Conservation (phyloP, 2,888 invertebrate genomes). For the Pseudococcus longispinus region DNA sequence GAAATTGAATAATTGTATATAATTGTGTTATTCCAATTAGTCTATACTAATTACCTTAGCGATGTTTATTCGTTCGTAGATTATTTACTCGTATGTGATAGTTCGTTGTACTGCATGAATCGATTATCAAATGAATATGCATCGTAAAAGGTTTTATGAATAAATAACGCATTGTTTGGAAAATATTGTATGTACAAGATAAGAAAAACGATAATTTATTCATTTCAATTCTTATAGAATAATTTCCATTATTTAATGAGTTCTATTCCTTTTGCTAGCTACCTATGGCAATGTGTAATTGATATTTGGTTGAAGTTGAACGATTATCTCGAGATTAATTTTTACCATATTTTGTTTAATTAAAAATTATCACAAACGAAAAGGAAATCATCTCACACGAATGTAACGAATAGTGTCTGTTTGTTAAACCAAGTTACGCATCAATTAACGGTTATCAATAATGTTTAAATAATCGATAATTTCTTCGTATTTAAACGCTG, state of each 20-base stretch:
- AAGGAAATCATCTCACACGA: not conserved
- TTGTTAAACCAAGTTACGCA: slow-evolving; percentile 1
- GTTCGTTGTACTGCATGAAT: not conserved
- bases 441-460: not conserved
- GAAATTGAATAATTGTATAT: not conserved
- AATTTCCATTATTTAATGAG: not conserved
- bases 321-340: not conserved
- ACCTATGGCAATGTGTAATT: not conserved
- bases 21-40: not conserved
- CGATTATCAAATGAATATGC: not conserved
- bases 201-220: not conserved
- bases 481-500: not conserved
- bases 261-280: not conserved
- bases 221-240: not conserved
- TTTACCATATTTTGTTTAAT: not conserved
- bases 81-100: not conserved
- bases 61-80: not conserved
- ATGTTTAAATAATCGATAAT: not conserved
- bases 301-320: not conserved
- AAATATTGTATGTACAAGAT: not conserved
- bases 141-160: not conserved
- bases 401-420: not conserved
- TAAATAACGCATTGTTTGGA: not conserved
- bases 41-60: not conserved
- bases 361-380: slow-evolving; percentile 8